These are phyloP conservation scores for Drosophila santomea DNA, from an alignment of 1,140 invertebrate genomes.

Conservation along the genomic window DNA sequence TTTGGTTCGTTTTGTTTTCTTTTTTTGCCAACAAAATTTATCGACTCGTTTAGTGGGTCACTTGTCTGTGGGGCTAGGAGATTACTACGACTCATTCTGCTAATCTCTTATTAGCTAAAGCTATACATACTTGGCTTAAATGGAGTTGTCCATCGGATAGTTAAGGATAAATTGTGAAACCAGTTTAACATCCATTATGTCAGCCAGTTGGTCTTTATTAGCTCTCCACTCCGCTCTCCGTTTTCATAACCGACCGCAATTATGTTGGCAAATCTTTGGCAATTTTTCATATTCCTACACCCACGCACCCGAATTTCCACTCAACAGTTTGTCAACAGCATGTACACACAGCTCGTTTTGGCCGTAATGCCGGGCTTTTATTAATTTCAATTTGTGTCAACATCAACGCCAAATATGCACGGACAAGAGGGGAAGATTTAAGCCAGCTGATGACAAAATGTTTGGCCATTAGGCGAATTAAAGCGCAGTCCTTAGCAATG, in stretches of 20 bases:
- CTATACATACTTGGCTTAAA: slow-evolving; percentile 5
- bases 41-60: slow-evolving; percentile 59
- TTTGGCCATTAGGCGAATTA: slow-evolving; percentile 74
- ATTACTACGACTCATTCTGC: slow-evolving; percentile 6
- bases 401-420: slow-evolving; percentile 70
- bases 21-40: slow-evolving; percentile 45
- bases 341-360: slow-evolving; percentile 27
- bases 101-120: slow-evolving; percentile 32
- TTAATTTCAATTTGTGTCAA: slow-evolving; percentile 82
- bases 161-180: not conserved
- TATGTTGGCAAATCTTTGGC: slow-evolving; percentile 64
- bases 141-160: slow-evolving; percentile 4
- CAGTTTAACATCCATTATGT: slow-evolving; percentile 45
- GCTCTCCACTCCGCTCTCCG: slow-evolving; percentile 16
- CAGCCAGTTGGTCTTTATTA: slow-evolving; percentile 35
- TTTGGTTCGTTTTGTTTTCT: not conserved
- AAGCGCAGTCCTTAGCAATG: slow-evolving; percentile 54
- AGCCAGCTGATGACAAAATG: slow-evolving; percentile 80
- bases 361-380: slow-evolving; percentile 50
- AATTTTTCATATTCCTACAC: slow-evolving; percentile 63
- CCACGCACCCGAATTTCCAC: slow-evolving; percentile 53
- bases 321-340: slow-evolving; percentile 70
- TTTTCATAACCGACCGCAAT: slow-evolving; percentile 57
- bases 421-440: slow-evolving; percentile 60
- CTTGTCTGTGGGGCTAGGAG: slow-evolving; percentile 11